Conservation (phyloP, 2,888 invertebrate species). For the Trachelus troglodyta region DNA sequence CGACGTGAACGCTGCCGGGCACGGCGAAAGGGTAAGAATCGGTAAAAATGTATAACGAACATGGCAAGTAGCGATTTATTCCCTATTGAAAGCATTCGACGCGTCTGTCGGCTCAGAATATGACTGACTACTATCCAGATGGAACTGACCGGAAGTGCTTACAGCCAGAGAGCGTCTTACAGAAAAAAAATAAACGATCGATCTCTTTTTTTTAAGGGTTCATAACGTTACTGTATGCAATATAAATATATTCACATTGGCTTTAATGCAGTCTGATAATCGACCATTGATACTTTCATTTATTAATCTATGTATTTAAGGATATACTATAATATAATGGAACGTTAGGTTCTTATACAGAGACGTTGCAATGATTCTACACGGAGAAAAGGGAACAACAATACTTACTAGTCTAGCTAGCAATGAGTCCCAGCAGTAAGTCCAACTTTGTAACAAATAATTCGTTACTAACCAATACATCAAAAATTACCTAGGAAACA, state of each 20-base stretch:
- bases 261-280: not conserved
- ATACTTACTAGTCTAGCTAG: no score
- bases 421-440: no score
- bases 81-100: not conserved
- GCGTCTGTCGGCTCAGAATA: not conserved
- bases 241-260: not conserved
- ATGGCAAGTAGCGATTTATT: not conserved
- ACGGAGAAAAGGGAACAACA: no score
- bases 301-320: not conserved
- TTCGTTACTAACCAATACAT: no score
- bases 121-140: not conserved
- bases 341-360: slow-evolving; percentile 4
- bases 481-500: no score
- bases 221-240: not conserved
- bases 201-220: not conserved
- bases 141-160: not conserved
- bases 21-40: not conserved
- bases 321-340: not conserved
- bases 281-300: not conserved
- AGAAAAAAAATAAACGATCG: not conserved
- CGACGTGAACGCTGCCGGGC: not conserved
- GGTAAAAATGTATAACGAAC: not conserved
- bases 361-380: slow-evolving; percentile 39
- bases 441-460: no score
- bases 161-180: not conserved